A percentile compares a stretch with the other conserved stretches of the same genome.
These are phyloP conservation scores for Pelvicachromis taeniatus DNA, from an alignment of 2,113 vertebrate species.

Conservation along the genomic window DNA sequence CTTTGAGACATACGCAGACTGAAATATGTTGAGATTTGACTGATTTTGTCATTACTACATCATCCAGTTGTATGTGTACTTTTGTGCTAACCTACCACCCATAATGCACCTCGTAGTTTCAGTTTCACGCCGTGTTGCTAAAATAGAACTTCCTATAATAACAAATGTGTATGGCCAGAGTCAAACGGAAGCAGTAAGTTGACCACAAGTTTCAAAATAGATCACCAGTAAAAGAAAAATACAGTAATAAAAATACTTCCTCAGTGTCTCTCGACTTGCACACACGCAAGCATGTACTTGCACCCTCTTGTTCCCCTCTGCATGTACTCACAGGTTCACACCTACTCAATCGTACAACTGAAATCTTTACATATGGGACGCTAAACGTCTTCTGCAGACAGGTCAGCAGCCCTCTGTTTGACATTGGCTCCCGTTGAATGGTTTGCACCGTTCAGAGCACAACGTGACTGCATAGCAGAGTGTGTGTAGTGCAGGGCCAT, in stretches of 20 bases:
- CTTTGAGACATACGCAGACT: neutral
- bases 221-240: neutral
- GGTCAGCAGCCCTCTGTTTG: neutral
- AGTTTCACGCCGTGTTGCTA: neutral
- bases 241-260: neutral
- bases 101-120: neutral
- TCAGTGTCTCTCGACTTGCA: neutral
- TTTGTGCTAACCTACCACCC: neutral
- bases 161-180: neutral
- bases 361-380: neutral
- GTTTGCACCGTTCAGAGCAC: neutral
- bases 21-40: neutral
- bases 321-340: constrained; percentile 14
- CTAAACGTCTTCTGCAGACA: neutral
- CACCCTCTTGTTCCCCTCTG: neutral
- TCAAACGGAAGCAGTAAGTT: neutral
- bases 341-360: neutral
- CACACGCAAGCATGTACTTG: constrained; percentile 13
- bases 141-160: neutral
- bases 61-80: neutral
- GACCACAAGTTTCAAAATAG: neutral
- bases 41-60: neutral
- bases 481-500: neutral
- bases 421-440: neutral
- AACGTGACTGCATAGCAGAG: neutral